These are phyloP conservation scores for Meriones unguiculatus DNA, from an alignment of 2,113 vertebrate species.

Conservation along the genomic window DNA sequence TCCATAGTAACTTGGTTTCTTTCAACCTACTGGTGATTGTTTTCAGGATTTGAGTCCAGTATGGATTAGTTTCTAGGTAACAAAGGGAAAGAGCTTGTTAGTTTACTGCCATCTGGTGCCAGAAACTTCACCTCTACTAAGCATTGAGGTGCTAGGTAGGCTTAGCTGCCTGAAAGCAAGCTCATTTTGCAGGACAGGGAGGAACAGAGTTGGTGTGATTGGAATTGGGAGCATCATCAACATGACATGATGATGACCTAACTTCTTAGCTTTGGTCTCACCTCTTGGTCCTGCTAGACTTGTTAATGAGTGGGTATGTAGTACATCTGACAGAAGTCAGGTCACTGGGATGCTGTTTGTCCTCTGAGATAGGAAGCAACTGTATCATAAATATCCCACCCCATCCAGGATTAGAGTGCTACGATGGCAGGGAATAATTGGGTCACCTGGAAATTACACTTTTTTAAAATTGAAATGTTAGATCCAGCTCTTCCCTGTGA, in stretches of 20 bases:
- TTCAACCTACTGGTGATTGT: background rate
- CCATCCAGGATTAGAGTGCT: constrained; percentile 24
- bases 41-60: constrained; percentile 11
- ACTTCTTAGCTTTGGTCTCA: constrained; percentile 62
- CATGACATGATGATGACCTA: constrained; percentile 30
- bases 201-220: background rate
- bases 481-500: background rate
- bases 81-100: background rate
- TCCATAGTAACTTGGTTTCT: background rate
- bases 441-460: background rate
- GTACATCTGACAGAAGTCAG: constrained; percentile 51
- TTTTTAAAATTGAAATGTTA: background rate
- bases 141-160: background rate
- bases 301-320: constrained; percentile 36
- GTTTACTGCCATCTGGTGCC: background rate
- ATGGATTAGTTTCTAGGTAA: background rate
- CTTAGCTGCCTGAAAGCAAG: background rate
- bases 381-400: constrained; percentile 32
- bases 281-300: constrained; percentile 61
- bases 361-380: background rate
- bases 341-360: background rate
- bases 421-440: background rate
- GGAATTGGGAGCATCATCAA: background rate
- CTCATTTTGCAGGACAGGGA: background rate
- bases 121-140: background rate